phyloP scores from a whole-genome alignment of 2,797 vertebrate species.

The Tolypeutes matacus region DNA sequence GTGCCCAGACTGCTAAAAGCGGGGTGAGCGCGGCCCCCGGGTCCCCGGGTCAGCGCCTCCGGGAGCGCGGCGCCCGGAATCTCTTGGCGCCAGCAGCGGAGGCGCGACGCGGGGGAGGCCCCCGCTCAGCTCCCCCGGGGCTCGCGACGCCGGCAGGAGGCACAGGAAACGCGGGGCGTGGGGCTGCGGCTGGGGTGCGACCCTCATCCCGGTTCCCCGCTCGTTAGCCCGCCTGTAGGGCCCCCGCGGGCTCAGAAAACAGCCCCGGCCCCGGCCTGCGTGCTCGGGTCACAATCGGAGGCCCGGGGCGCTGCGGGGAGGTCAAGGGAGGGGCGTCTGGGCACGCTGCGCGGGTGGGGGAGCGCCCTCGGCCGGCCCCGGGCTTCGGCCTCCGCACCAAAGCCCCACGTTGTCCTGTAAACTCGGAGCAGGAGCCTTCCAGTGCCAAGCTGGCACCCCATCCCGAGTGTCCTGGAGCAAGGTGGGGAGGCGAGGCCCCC shows the following conservation, averaged over 20 bases:
- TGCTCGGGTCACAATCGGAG: background rate
- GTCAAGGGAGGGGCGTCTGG: background rate
- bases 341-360: no score
- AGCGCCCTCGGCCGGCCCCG: background rate
- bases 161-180: no score
- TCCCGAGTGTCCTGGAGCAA: background rate
- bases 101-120: background rate
- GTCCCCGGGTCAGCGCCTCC: background rate
- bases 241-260: background rate
- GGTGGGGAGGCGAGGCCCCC: rapidly evolving
- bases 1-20: background rate
- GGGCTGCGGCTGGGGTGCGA: no score
- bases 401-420: background rate
- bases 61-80: background rate
- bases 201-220: background rate
- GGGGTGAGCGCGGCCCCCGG: background rate
- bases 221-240: background rate
- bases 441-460: background rate
- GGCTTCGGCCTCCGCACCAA: background rate
- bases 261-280: background rate
- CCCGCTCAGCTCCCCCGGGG: background rate
- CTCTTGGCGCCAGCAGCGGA: background rate
- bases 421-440: background rate
- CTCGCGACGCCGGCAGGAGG: background rate
- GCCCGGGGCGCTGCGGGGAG: background rate